Percentiles rank a stretch among this genome's conserved stretches.
Conservation (phyloP, 2,888 invertebrate genomes). For the Amphipoea oculea region DNA sequence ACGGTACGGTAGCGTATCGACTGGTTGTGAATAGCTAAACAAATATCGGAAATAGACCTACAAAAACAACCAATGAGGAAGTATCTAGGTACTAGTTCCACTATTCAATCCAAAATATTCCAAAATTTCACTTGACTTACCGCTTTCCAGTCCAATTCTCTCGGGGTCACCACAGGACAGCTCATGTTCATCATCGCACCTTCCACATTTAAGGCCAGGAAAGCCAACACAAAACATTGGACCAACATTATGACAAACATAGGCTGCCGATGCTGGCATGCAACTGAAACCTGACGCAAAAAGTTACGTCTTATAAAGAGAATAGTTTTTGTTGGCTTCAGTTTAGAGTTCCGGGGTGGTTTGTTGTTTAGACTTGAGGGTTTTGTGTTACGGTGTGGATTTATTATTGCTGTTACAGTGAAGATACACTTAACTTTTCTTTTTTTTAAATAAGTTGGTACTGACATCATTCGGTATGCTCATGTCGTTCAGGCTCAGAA, state of each 20-base stretch:
- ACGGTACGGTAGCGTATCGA: background rate
- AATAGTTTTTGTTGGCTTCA: slow-evolving; percentile 71
- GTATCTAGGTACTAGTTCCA: background rate
- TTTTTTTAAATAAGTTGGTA: too few species aligned
- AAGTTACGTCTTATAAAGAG: slow-evolving; percentile 74
- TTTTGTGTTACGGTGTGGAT: slow-evolving; percentile 17
- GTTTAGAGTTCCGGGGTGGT: slow-evolving; percentile 58
- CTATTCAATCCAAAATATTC: background rate
- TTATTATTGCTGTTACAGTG: background rate
- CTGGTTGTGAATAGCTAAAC: background rate
- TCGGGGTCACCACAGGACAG: slow-evolving; percentile 80
- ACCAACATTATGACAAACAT: slow-evolving; percentile 76
- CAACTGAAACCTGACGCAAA: slow-evolving; percentile 78
- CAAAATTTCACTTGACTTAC: slow-evolving; percentile 72
- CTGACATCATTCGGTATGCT: too few species aligned
- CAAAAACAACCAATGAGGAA: background rate
- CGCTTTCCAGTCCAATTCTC: slow-evolving; percentile 85
- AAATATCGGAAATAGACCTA: slow-evolving; percentile 5
- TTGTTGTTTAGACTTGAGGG: slow-evolving; percentile 31
- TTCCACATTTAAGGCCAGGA: slow-evolving; percentile 73
- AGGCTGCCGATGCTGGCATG: slow-evolving; percentile 64
- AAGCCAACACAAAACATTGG: slow-evolving; percentile 71
- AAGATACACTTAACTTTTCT: too few species aligned
- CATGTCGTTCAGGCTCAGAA: too few species aligned
- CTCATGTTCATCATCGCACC: slow-evolving; percentile 78